These are phyloP conservation scores for Hemithea aestivaria DNA, from an alignment of 2,888 invertebrate species.

Conservation along the genomic window DNA sequence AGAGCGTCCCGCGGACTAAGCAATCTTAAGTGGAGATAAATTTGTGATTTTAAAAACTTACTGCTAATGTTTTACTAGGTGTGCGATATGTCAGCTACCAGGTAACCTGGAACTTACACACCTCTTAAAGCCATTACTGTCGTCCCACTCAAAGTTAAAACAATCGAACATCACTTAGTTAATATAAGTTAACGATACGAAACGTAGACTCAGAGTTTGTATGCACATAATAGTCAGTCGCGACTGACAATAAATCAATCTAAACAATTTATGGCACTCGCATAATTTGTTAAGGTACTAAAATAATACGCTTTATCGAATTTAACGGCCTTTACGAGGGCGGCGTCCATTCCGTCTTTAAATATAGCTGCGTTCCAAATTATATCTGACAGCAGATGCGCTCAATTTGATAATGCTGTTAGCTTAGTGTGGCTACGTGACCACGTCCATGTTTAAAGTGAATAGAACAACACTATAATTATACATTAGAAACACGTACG, in stretches of 20 bases:
- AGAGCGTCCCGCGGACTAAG: too few species aligned
- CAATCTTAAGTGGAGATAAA: too few species aligned
- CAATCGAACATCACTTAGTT: too few species aligned
- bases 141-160: too few species aligned
- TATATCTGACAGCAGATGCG: conserved; percentile 30
- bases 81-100: too few species aligned
- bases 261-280: conserved; percentile 33
- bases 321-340: conserved; percentile 37
- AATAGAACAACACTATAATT: neutral
- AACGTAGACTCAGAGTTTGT: too few species aligned
- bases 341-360: conserved; percentile 29
- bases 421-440: conserved; percentile 20
- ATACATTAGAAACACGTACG: neutral
- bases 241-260: conserved; percentile 27
- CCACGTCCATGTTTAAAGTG: conserved; percentile 9
- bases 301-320: conserved; percentile 41
- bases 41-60: too few species aligned
- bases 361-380: conserved; percentile 36
- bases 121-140: too few species aligned
- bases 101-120: too few species aligned
- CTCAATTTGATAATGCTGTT: conserved; percentile 27
- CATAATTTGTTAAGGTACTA: conserved; percentile 33
- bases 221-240: too few species aligned
- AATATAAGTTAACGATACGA: too few species aligned
- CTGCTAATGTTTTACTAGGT: too few species aligned